Evolutionary conservation across 1,140 invertebrate species (phyloP).

Genomic region (Drosophila takahashii): DNA sequence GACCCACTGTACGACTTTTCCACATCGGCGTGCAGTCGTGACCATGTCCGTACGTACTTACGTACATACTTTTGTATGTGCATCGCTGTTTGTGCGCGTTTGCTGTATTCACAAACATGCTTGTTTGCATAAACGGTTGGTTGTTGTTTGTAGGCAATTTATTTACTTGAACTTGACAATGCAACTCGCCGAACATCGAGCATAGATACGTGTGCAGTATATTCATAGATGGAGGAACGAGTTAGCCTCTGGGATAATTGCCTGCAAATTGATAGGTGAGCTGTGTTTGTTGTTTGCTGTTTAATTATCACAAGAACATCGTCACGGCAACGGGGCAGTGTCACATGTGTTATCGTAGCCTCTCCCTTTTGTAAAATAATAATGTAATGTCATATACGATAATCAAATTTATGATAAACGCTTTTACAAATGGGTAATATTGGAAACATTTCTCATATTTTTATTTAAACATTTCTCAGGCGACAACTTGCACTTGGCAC

Average conservation of each 20-base stretch:
- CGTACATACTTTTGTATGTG: slow-evolving; percentile 1
- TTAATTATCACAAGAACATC: slow-evolving; percentile 23
- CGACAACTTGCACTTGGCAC: neutral
- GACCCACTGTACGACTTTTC: slow-evolving; percentile 8
- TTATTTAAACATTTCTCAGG: slow-evolving; percentile 1
- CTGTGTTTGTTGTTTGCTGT: slow-evolving; percentile 1
- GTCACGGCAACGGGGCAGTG: slow-evolving; percentile 2
- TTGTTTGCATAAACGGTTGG: slow-evolving; percentile 56
- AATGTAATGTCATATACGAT: neutral
- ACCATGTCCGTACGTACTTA: slow-evolving; percentile 16
- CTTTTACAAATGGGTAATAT: too few species aligned
- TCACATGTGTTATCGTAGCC: neutral
- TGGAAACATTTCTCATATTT: too few species aligned
- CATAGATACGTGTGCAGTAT: slow-evolving; percentile 8
- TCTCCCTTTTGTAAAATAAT: neutral
- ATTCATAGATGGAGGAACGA: slow-evolving; percentile 3
- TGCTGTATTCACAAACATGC: slow-evolving; percentile 25
- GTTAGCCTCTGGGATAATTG: slow-evolving; percentile 49
- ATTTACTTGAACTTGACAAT: slow-evolving; percentile 79
- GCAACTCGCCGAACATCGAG: slow-evolving; percentile 46
- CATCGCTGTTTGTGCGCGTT: slow-evolving; percentile 15
- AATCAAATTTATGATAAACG: neutral
- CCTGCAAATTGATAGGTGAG: slow-evolving; percentile 25
- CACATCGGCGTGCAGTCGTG: slow-evolving; percentile 23
- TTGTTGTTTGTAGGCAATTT: slow-evolving; percentile 45